Evolutionary conservation across 2,797 vertebrate species (phyloP).

Genomic region (Pelodytes ibericus): DNA sequence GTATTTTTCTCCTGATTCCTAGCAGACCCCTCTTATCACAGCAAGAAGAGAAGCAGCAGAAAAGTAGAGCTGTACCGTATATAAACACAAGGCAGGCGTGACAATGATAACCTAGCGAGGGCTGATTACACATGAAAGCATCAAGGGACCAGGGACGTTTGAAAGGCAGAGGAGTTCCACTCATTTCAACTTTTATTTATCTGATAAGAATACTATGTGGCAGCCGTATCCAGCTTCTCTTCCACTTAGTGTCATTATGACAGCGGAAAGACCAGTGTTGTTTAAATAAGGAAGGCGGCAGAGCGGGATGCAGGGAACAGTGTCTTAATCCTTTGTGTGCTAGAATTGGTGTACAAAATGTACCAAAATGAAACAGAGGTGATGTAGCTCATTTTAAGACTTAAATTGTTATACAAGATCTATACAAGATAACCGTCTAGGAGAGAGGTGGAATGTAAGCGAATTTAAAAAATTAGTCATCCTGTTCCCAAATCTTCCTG

Average conservation of each 20-base stretch:
- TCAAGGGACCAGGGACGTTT: slow-evolving; percentile 61
- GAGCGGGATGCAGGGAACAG: too few relatives aligned
- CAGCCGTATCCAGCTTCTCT: not conserved
- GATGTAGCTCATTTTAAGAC: too few relatives aligned
- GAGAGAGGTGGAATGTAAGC: too few relatives aligned
- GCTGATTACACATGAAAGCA: slow-evolving; percentile 49
- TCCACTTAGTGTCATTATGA: slow-evolving; percentile 17
- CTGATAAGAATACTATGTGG: slow-evolving; percentile 61
- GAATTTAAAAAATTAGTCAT: too few relatives aligned
- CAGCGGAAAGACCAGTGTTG: not conserved
- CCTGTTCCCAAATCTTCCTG: too few relatives aligned
- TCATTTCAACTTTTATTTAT: slow-evolving; percentile 69
- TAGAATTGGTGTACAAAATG: too few relatives aligned
- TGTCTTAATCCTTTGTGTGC: too few relatives aligned
- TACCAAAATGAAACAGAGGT: too few relatives aligned
- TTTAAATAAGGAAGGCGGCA: slow-evolving; percentile 2
- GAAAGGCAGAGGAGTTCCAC: slow-evolving; percentile 65
- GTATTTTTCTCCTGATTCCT: slow-evolving; percentile 17
- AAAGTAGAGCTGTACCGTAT: slow-evolving; percentile 57
- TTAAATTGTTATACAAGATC: too few relatives aligned
- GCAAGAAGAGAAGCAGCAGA: slow-evolving; percentile 43
- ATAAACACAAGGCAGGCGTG: slow-evolving; percentile 47
- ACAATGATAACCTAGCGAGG: slow-evolving; percentile 34
- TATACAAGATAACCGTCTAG: too few relatives aligned
- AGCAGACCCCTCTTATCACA: slow-evolving; percentile 35